Percentiles rank a stretch among this genome's conserved stretches.
phyloP scores from a whole-genome alignment of 2,888 invertebrate genomes.

The Biston betularia region DNA sequence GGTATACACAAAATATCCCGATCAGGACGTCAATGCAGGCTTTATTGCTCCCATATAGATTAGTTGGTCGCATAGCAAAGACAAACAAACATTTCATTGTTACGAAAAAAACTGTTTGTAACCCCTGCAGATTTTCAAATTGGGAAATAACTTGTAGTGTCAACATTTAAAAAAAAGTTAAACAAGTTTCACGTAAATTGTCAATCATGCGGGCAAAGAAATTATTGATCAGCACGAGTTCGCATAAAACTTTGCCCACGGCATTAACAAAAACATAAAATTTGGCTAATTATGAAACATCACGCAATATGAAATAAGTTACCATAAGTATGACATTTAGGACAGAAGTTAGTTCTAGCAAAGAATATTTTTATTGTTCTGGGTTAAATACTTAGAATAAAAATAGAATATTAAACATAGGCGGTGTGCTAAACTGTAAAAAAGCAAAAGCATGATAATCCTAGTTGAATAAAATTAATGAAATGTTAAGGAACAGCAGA shows the following conservation, averaged over 20 bases:
- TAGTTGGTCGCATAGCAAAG: too few relatives aligned
- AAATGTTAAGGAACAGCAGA: background rate
- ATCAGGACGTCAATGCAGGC: too few relatives aligned
- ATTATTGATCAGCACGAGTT: slow-evolving; percentile 1
- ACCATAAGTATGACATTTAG: slow-evolving; percentile 5
- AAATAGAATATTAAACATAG: background rate
- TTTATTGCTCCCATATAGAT: too few relatives aligned
- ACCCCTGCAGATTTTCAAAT: too few relatives aligned
- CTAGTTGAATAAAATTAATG: too few relatives aligned
- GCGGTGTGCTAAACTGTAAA: slow-evolving; percentile 5
- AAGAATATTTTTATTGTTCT: background rate
- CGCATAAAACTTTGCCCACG: slow-evolving; percentile 4
- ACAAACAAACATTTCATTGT: too few relatives aligned
- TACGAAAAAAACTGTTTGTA: too few relatives aligned
- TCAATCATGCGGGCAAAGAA: background rate
- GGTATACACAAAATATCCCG: too few relatives aligned
- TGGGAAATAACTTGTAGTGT: too few relatives aligned
- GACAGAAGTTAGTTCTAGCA: background rate
- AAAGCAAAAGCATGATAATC: background rate
- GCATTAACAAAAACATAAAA: slow-evolving; percentile 9
- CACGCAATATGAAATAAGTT: slow-evolving; percentile 13
- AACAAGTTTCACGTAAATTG: too few relatives aligned
- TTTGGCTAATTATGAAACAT: slow-evolving; percentile 5
- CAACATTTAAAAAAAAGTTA: too few relatives aligned
- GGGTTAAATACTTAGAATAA: slow-evolving; percentile 4